phyloP scores from a whole-genome alignment of 2,113 vertebrate genomes.

The Campylomormyrus numenius region DNA sequence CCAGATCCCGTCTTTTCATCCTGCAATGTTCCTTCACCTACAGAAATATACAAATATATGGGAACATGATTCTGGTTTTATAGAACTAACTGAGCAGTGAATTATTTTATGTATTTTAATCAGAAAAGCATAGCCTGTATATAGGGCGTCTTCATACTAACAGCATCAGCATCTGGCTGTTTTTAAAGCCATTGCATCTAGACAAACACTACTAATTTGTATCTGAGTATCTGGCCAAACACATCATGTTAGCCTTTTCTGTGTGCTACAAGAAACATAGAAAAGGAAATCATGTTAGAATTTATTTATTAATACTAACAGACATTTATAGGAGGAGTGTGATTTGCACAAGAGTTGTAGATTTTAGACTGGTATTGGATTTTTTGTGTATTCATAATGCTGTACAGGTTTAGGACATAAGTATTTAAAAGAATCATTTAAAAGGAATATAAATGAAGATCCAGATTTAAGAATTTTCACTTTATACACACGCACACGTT shows the following conservation, averaged over 20 bases:
- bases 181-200: not conserved
- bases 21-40: conserved; percentile 65
- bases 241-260: not conserved
- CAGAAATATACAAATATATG: not conserved
- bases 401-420: not conserved
- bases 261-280: not conserved
- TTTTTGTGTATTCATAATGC: not conserved
- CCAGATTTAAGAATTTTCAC: not conserved
- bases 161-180: not conserved
- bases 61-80: not conserved
- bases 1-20: conserved; percentile 77
- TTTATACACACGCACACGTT: not conserved
- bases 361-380: not conserved
- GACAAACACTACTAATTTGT: not conserved
- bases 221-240: not conserved
- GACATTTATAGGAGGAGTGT: not conserved
- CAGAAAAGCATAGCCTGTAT: not conserved
- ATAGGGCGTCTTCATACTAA: not conserved
- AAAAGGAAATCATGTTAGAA: not conserved
- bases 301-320: not conserved
- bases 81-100: not conserved
- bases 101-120: not conserved
- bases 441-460: not conserved
- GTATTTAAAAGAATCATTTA: not conserved
- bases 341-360: not conserved